Evolutionary conservation across 2,113 vertebrate species (phyloP).

Genomic region (Phalacrocorax pelagicus): DNA sequence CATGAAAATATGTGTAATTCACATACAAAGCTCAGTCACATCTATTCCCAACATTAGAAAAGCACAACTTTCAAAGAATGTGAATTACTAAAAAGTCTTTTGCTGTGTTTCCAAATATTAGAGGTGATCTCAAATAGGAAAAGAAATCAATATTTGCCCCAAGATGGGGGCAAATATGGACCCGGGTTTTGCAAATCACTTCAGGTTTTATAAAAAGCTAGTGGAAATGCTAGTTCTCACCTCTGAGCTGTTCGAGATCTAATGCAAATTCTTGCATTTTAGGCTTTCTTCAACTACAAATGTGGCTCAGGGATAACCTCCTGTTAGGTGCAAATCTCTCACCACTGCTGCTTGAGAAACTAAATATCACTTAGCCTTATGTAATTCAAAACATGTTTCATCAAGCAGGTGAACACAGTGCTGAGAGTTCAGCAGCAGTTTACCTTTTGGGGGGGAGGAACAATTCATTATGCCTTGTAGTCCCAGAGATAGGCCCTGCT

Average conservation of each 20-base stretch:
- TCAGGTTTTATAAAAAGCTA: not conserved
- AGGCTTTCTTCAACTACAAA: not conserved
- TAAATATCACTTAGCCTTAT: not conserved
- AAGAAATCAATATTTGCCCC: not conserved
- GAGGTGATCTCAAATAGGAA: not conserved
- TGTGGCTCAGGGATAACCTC: not conserved
- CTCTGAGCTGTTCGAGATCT: not conserved
- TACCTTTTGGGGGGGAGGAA: constrained; percentile 16
- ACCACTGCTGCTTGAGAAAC: not conserved
- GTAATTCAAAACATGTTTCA: constrained; percentile 32
- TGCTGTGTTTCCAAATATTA: not conserved
- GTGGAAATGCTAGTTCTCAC: not conserved
- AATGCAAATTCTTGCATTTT: not conserved
- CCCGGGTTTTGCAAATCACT: not conserved
- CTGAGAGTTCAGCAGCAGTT: constrained; percentile 30
- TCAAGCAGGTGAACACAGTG: constrained; percentile 15
- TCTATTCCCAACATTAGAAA: not conserved
- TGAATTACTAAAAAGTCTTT: not conserved
- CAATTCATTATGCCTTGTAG: not conserved
- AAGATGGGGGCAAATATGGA: rapidly evolving
- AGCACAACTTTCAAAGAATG: not conserved
- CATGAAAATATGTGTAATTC: not conserved
- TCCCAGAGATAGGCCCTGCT: not conserved
- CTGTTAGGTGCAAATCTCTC: not conserved
- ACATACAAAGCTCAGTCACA: not conserved